Base-by-base conservation (phyloP, 2,113 vertebrate species). In the Gambusia holbrooki region DNA sequence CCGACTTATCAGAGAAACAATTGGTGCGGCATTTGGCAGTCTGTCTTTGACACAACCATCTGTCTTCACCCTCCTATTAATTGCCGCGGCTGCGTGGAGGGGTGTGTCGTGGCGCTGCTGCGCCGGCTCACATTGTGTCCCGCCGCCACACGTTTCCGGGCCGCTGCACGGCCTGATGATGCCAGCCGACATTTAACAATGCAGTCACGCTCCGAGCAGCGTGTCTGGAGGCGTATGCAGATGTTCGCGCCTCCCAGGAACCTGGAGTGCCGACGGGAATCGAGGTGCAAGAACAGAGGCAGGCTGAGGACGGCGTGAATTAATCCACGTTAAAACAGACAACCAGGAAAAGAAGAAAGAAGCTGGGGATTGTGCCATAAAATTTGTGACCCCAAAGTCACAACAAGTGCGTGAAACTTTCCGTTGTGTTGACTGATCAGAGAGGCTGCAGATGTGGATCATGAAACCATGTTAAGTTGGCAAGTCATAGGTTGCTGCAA, bases 31-130 rank as follows among this genome's bases (percentile, higher is more conserved):
- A 6, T 60, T 30, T 80, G 45, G 79, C 79, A 82, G 27, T 60
- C 8, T 19, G 4, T 64, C 27, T 72, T 9, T 71, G 87, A 79
- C 81, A 70, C 77, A 10, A 11, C 80, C 73, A 82, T 83, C 84
- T 76, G 80, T 82, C 85, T 77, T 62, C 28, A 15, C 30, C 29
- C 40, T 84, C 73, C 71, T n/a, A 74, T 74, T 85, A 86, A 85
- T 77, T 81, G 84, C 73, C 66, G 58, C n/a, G 10, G 35, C 76
- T 71, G 73, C 2, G 33, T 5, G 64, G 13, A n/a, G 58, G 32
- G 74, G 65, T 69, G 80, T 79, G 80, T 27, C 0, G 66, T 62
- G 83, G 79, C 66, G 72, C 80, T 68, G 75, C 86, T 76, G 66
- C 69, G 35, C 73, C 25, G 69, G 72, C 74, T 81, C 65, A 66